Evolutionary conservation across 2,113 vertebrate genomes (phyloP), one percentile per base, ranked within the genome.

Genomic region (Hypomesus transpacificus): DNA sequence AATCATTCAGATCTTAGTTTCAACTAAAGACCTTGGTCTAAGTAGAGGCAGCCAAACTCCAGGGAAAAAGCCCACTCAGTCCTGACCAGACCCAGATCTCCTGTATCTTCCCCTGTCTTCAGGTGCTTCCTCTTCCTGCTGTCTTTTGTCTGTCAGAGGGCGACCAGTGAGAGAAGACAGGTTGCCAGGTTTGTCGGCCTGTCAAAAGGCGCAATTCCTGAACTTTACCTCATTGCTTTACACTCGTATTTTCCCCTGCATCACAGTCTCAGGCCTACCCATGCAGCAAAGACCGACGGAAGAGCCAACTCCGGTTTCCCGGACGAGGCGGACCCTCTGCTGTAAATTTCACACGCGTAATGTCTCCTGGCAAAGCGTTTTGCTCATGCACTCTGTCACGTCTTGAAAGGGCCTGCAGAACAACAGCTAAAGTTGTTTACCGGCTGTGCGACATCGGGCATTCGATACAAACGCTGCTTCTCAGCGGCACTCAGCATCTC

Each of bases 121-220:
- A 56, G 2, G 4, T n/a, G 53, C 53, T 56, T n/a, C 53, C 16
- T 60, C 58, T 60, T 11, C 22, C 70, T 75, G 73, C 76, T 50
- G 22, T 77, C 62, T 64, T 34, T 21, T 57, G 70, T 80, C 73
- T 82, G 83, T 77, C 71, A 24, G 7, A 72, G 81, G 75, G 80
- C 72, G 81, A 84, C 66, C 75, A 1, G 51, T 89, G 88, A 88
- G 84, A 31, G 71, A 87, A 89, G 79, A 83, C 87, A 85, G 85
- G 82, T 86, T 84, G 72, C 71, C 59, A 79, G 75, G 75, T 82
- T 69, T 77, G 73, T 82, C 81, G 59, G 80, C 72, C 63, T 13
- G 78, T 69, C 69, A 46, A 52, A 71, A 72, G 73, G 73, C 78
- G 34, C 46, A 80, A 77, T 89, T 89, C 87, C 87, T 85, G 86